phyloP scores from a whole-genome alignment of 2,113 vertebrate genomes.

The zebrafish (Danio rerio) region GRCz12tu NC_133198.1:1842501-1843000 shows the following conservation, averaged over 20 bases:
- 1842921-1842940: not conserved
- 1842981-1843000: too few species aligned
- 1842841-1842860: not conserved
- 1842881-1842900: not conserved
- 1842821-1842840: not conserved
- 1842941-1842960: too few species aligned
- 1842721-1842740: not conserved
- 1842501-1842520: slow-evolving; percentile 11
- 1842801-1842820: not conserved
- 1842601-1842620: not conserved
- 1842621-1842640: slow-evolving; percentile 5
- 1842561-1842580: not conserved
- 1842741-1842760: not conserved
- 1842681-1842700: not conserved
- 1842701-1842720: not conserved
- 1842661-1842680: not conserved
- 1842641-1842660: not conserved
- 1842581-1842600: slow-evolving; percentile 25
- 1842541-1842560: not conserved
- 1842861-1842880: not conserved
- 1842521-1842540: slow-evolving; percentile 8
- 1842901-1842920: not conserved
- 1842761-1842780: not conserved
- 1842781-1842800: too few species aligned
- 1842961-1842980: too few species aligned